Base-by-base conservation (phyloP, 2,113 vertebrate genomes). In the Mionectes macconnelli region DNA sequence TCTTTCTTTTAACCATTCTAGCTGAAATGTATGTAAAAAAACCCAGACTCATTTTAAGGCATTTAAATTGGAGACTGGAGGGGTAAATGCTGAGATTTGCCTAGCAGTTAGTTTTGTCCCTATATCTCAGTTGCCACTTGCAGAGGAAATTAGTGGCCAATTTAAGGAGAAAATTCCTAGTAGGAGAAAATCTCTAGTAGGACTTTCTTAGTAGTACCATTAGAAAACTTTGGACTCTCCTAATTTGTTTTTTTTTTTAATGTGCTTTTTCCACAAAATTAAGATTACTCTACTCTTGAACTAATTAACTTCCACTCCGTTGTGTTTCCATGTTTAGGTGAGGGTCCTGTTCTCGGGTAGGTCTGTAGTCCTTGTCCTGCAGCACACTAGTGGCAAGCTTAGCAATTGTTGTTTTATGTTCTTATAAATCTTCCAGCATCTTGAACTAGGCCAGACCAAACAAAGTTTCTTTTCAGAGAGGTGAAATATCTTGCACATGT, bases 231-330 rank as follows among this genome's bases (percentile, higher is more conserved):
- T 9, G 15, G 10, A 23, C 25, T 74, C 78, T 12, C 27, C 44
- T 73, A 19, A 0, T 0, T 8, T 35, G 44, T 69, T 74, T 74
- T 23, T 40, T 69, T 6, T n/a, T n/a, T n/a, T n/a, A n/a, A n/a
- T n/a, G n/a, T n/a, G n/a, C n/a, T n/a, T n/a, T 57, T 67, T 82
- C 30, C 15, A 22, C 10, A 59, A 50, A 77, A 47, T 45, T 33
- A 66, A 64, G 22, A 6, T 76, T 60, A 45, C 25, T 64, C 1
- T 2, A 3, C 59, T 73, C 21, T 16, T 67, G 37, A 89, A 27
- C 9, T 37, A 57, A 40, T 7, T 45, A 13, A 44, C 72, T 22
- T 86, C 0, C 0, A 55, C 8, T 42, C 14, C 50, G 16, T 56
- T 66, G 37, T 69, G 9, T 33, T 75, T 37, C 17, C 13, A 22